A percentile compares a stretch with the other conserved stretches of the same genome.
phyloP scores from a whole-genome alignment of 2,888 invertebrate species.

The Limnephilus rhombicus region DNA sequence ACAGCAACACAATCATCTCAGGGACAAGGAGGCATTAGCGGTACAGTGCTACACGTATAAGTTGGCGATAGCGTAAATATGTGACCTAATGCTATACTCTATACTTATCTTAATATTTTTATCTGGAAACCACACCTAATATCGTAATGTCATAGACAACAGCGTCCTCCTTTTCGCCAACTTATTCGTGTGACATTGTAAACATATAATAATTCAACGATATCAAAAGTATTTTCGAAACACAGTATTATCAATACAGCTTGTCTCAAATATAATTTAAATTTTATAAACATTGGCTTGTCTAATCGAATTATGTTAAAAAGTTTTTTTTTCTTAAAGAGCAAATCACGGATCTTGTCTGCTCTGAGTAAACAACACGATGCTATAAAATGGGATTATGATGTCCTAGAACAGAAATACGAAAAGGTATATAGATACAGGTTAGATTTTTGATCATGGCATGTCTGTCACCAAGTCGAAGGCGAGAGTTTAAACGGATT shows the following conservation, averaged over 20 bases:
- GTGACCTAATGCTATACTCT: too few relatives aligned
- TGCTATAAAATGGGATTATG: slow-evolving; percentile 81
- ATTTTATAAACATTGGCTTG: too few relatives aligned
- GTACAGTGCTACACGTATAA: slow-evolving; percentile 69
- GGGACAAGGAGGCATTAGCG: slow-evolving; percentile 87
- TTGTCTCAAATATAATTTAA: too few relatives aligned
- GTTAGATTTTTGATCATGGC: neutral
- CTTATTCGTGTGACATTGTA: neutral
- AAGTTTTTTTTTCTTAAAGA: slow-evolving; percentile 69
- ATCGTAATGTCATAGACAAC: too few relatives aligned
- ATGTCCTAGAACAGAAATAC: slow-evolving; percentile 79
- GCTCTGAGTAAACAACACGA: slow-evolving; percentile 78
- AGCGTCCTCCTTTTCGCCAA: too few relatives aligned
- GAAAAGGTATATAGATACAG: slow-evolving; percentile 73
- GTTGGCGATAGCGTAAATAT: too few relatives aligned
- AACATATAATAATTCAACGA: neutral
- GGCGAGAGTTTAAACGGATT: neutral
- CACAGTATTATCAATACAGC: neutral
- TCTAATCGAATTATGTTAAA: neutral
- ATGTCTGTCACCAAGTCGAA: neutral
- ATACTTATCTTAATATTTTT: too few relatives aligned
- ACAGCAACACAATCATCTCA: slow-evolving; percentile 90
- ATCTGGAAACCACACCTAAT: too few relatives aligned
- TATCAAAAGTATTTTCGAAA: neutral
- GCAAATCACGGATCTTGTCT: slow-evolving; percentile 77